Evolutionary conservation across 2,113 vertebrate species (phyloP), one percentile per base, ranked within the genome.

Genomic region (Forbesichthys papilliferus): DNA sequence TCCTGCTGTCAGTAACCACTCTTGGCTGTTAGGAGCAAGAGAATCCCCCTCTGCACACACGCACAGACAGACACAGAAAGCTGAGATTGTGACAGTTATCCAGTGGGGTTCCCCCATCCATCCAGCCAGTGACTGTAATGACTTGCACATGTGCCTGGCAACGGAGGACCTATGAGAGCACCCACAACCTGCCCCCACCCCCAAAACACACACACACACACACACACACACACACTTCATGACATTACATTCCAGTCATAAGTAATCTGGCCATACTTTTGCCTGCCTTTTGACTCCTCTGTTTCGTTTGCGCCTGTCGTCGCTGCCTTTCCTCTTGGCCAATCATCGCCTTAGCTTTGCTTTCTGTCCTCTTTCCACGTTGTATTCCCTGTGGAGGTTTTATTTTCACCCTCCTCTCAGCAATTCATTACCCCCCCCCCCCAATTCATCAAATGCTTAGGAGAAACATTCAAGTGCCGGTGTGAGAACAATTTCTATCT

Each of bases 141-240:
- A 74, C 61, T 65, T 70, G 64, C 77, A 75, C 72, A 73, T 81
- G 76, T 49, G n/a, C 60, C 60, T 61, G 64, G 58, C 67, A 59
- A 42, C 42, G 3, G 16, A 64, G 57, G 20, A 58, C 59, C 7
- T 33, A 9, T 52, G 59, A 33, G 46, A 33, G 6, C 20, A 16
- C 48, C 27, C 36, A 48, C 65, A n/a, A 34, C 46, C 48, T 68
- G 62, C 65, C 61, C 69, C 59, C 61, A 56, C 73, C 36, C 10
- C 10, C 52, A 34, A 57, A 64, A 6, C 27, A 49, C 61, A 42
- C 10, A 36, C 18, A 13, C 27, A 53, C 58, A 16, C 4, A 34
- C 55, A 14, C 11, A 66, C 47, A 20, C 58, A 33, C 33, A 36
- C 58, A 42, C 42, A 16, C 20, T 60, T 48, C 34, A 11, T 58